Conservation (phyloP, 2,888 invertebrate species). For the Cheilosia urbana region DNA sequence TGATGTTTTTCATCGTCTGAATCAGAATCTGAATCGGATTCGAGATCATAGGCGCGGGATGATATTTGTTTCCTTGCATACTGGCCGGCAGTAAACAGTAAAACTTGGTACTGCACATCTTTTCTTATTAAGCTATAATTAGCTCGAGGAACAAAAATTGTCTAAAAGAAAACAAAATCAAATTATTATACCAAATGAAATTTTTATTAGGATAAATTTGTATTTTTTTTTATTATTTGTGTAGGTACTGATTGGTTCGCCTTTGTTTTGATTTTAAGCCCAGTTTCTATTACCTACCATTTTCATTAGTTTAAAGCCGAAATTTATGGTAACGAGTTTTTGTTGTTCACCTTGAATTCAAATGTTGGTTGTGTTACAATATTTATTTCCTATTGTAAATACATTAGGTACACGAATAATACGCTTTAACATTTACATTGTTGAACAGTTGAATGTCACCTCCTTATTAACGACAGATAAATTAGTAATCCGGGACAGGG, state of each 20-base stretch:
- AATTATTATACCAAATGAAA: not conserved
- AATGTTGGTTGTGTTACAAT: not conserved
- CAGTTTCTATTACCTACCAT: not conserved
- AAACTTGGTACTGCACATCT: constrained; percentile 7
- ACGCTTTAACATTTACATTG: too few relatives aligned
- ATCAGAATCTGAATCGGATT: constrained; percentile 65
- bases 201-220: not conserved
- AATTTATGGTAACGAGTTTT: constrained; percentile 23
- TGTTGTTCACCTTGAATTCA: constrained; percentile 26
- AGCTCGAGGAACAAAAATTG: constrained; percentile 11
- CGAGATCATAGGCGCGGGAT: constrained; percentile 55
- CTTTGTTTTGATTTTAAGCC: not conserved
- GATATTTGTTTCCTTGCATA: constrained; percentile 40
- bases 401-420: too few relatives aligned
- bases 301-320: not conserved
- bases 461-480: too few relatives aligned
- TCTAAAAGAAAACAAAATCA: constrained; percentile 36
- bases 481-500: too few relatives aligned
- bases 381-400: too few relatives aligned
- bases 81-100: constrained; percentile 4
- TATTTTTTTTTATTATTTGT: not conserved
- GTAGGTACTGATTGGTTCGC: not conserved
- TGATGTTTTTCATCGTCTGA: constrained; percentile 34
- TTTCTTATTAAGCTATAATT: constrained; percentile 21
- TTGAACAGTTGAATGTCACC: too few relatives aligned